Base-by-base conservation (phyloP, 2,797 vertebrate species). In the Takifugu rubripes region DNA sequence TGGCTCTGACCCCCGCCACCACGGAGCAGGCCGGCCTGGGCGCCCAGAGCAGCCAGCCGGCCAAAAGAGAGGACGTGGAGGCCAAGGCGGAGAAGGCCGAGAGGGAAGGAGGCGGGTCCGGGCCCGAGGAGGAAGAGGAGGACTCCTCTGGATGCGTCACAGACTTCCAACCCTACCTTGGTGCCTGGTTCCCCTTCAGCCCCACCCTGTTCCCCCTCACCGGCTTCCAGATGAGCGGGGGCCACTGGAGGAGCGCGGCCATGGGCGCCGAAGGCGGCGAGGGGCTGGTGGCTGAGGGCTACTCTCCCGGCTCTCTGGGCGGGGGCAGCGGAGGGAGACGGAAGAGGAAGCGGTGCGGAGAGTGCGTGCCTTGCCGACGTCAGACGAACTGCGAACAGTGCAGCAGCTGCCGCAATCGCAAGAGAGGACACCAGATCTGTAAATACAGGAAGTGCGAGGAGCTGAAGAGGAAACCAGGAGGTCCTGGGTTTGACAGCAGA, bases 361-460 rank as follows among this genome's bases (percentile, higher is more conserved):
- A 98, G 91, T 98, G 96, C 69, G 94, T 94, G 56, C 96, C 96
- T 51, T 98, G 96, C 84, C 93, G 96, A 77, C 91, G 96, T 88
- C 94, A 95, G 90, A 95, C 96, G 86, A 98, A 98, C 93, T 98
- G 96, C 79, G 96, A 98, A 92, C 95, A 98, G 92, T 98, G 96
- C 91, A 98, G 96, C 93, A 98, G 96, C 93, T 98, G 96, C 92
- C 95, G 96, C 92, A 98, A 98, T 87, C 96, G 96, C 90, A 97
- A 97, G 92, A 96, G 95, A 82, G 96, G 96, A 90, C 96, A 98
- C 89, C 96, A 98, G 94, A 98, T 98, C 94, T 98, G 96, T 93
- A 98, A 98, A 94, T 97, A 98, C 93, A 95, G 96, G 91, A 98
- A 98, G 93, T 98, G 96, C 69, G 96, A 98, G 91, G 96, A 98